phyloP scores from a whole-genome alignment of 2,113 vertebrate genomes.

The Cyrtonyx montezumae region DNA sequence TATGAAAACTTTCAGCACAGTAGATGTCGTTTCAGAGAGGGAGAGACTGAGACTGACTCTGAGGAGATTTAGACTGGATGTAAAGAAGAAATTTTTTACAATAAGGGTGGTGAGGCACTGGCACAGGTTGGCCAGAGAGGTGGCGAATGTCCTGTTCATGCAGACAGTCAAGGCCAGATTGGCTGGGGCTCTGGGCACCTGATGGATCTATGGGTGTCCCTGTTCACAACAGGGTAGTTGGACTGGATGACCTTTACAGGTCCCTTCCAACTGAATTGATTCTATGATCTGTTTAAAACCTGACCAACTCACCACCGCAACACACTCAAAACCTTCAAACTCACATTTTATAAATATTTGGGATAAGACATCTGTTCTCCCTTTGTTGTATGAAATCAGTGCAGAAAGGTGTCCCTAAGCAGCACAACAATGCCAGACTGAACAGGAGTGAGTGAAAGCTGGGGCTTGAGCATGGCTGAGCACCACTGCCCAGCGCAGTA shows the following conservation, averaged over 20 bases:
- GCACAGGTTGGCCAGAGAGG: too few species aligned
- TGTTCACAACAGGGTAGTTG: too few species aligned
- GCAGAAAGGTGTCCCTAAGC: neutral
- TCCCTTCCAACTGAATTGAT: too few species aligned
- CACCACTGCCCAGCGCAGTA: neutral
- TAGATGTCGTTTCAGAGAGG: neutral
- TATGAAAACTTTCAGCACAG: neutral
- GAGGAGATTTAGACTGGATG: neutral
- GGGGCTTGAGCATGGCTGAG: neutral
- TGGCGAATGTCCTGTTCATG: too few species aligned
- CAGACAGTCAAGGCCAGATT: too few species aligned
- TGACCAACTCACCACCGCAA: neutral
- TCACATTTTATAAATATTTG: neutral
- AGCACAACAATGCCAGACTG: neutral
- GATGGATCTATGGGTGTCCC: too few species aligned
- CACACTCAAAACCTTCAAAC: neutral
- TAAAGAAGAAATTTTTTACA: too few species aligned
- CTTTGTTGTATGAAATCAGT: neutral
- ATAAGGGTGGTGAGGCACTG: too few species aligned
- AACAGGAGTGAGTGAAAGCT: neutral
- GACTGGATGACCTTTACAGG: too few species aligned
- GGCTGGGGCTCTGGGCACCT: too few species aligned
- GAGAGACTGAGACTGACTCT: neutral
- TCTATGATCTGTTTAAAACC: neutral
- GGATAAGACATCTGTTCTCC: neutral